Base-by-base conservation (phyloP, 2,888 invertebrate species). In the Drosophila parthenogenetica region DNA sequence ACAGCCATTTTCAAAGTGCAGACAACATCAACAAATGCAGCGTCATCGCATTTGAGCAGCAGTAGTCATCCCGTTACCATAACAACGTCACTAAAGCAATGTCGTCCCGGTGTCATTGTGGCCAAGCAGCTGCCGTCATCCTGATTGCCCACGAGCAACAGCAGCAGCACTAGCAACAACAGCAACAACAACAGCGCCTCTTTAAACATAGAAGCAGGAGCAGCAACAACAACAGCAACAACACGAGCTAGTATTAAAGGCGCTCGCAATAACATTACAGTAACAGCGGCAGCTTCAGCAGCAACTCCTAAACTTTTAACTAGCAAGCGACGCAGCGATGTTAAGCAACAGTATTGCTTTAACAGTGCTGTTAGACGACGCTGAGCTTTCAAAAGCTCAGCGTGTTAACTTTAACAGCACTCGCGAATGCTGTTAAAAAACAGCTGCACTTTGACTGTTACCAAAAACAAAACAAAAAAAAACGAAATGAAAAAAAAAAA, bases 61-160 rank as follows among this genome's bases (percentile, higher is more conserved):
- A 70, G 51, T 77, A 80, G 46, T 68, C 77, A 50, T 45, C 74
- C 77, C 40, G 73, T 90, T 58, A 91, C 90, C 63, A 91, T 91
- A 55, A 91, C 91, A 53, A 89, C 92, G 39, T 74, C 92, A 83
- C 93, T 93, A 78, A 95, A 94, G 92, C 95, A 95, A 90, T 95
- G 95, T 88, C 95, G 97, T 89, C 97, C 97, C 19, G 97, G 97
- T 73, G 98, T 98, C 70, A 98, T 98, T 87, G 97, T 98, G 68
- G 97, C 96, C 66, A 97, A 97, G 92, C 97, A 97, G 91, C 93
- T 93, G 91, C 78, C 87, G 70, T 85, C 85, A 43, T 95, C 95
- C 94, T 95, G 95, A 95, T 93, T 95, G 85, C 86, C 83, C 59
- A 72, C 59, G 68, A 50, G 49, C 70, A 66, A 8, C 69, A 60